Evolutionary conservation across 30 jellyfish, hydroid and myxozoan genomes (phyloP).

Genomic region (Haliclystus octoradiatus): DNA sequence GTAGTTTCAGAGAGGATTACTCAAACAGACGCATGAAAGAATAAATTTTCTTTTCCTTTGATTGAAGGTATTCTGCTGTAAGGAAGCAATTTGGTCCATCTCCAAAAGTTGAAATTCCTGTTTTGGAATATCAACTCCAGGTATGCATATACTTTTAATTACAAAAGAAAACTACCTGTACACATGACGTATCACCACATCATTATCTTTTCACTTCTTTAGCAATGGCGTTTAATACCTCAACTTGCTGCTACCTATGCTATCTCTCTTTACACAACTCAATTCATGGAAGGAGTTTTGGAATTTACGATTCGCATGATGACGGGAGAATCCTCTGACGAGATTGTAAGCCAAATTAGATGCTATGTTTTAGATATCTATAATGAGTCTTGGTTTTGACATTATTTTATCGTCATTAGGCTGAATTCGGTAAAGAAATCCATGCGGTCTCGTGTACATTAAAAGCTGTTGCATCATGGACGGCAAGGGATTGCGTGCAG

Average conservation of each 20-base stretch:
- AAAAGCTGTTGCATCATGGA: constrained; percentile 91
- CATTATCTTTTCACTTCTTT: too few species aligned
- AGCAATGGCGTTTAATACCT: constrained; percentile 98
- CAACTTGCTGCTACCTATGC: constrained; percentile 83
- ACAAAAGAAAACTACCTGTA: too few species aligned
- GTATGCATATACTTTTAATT: too few species aligned
- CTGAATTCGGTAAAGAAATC: constrained; percentile 64
- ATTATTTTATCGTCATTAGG: constrained; percentile 28
- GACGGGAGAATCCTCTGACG: constrained; percentile 40
- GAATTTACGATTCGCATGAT: constrained; percentile 26
- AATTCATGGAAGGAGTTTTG: constrained; percentile 22
- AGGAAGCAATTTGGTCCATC: constrained; percentile 96
- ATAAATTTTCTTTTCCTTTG: too few species aligned
- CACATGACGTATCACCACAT: too few species aligned
- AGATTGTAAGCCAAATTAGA: constrained; percentile 10
- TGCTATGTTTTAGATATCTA: neutral
- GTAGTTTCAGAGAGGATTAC: too few species aligned
- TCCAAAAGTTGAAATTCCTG: constrained; percentile 58
- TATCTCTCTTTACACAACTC: constrained; percentile 27
- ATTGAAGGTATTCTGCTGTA: constrained; percentile 62
- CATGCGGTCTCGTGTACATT: constrained; percentile 90
- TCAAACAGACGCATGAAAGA: too few species aligned
- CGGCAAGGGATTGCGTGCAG: constrained; percentile 90
- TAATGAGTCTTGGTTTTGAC: neutral
- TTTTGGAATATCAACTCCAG: constrained; percentile 94